Evolutionary conservation across 53 echinoderm and acorn worm species (phyloP).

Genomic region (Echinarachnius parma): DNA sequence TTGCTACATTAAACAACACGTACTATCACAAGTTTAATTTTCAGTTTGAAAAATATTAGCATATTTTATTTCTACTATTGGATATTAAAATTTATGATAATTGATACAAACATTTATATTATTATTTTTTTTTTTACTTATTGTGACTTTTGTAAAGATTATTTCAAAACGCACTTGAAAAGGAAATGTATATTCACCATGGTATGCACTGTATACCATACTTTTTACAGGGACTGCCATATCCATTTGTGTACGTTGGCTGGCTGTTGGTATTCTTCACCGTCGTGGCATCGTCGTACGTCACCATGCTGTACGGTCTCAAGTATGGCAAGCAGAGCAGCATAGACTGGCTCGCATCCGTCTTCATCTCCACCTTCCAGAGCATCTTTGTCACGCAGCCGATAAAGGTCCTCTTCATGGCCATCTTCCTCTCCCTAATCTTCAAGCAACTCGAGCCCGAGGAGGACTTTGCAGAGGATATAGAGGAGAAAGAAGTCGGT

Average conservation of each 20-base stretch:
- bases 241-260: slow-evolving; percentile 67
- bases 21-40: no score
- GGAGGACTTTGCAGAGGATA: slow-evolving; percentile 68
- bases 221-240: slow-evolving; percentile 54
- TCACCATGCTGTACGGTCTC: slow-evolving; percentile 89
- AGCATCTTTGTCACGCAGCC: slow-evolving; percentile 90
- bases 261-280: slow-evolving; percentile 74
- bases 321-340: slow-evolving; percentile 87
- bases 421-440: slow-evolving; percentile 74
- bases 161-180: no score
- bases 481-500: slow-evolving; percentile 72
- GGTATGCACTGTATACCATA: no score
- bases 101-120: no score
- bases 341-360: slow-evolving; percentile 83
- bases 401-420: slow-evolving; percentile 73
- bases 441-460: slow-evolving; percentile 71
- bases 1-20: no score
- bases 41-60: no score
- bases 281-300: slow-evolving; percentile 68
- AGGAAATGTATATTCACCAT: neutral
- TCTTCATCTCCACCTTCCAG: slow-evolving; percentile 69
- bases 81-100: no score
- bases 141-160: no score
- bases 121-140: neutral
- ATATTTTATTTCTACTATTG: no score